phyloP scores from a whole-genome alignment of 2,797 vertebrate species.

The Prionace glauca region DNA sequence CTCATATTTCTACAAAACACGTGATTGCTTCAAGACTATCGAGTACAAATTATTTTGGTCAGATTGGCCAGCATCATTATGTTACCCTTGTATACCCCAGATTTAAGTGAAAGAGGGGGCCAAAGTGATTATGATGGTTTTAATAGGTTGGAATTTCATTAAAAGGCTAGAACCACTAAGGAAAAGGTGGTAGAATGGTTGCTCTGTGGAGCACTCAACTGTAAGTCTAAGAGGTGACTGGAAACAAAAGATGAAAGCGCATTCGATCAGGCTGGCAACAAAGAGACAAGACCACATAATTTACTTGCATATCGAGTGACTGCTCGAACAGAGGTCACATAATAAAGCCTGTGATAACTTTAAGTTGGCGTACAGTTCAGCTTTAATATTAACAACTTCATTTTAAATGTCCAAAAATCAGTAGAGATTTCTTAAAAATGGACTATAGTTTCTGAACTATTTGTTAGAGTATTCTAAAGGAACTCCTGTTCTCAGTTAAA shows the following conservation, averaged over 20 bases:
- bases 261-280: neutral
- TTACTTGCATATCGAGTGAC: neutral
- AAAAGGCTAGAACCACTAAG: neutral
- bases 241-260: constrained; percentile 28
- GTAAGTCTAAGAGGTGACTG: neutral
- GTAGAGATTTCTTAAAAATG: neutral
- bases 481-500: neutral
- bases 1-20: neutral
- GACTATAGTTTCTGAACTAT: neutral
- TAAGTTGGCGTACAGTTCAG: neutral
- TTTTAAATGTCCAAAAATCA: neutral
- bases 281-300: constrained; percentile 26
- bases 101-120: neutral
- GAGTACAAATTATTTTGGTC: neutral
- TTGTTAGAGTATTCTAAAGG: neutral
- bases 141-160: neutral
- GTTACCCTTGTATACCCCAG: neutral
- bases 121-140: constrained; percentile 21
- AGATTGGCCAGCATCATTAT: neutral
- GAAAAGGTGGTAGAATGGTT: neutral
- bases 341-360: neutral
- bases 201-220: constrained; percentile 27
- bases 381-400: neutral
- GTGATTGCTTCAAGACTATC: neutral
- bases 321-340: neutral